Evolutionary conservation across 2,113 vertebrate genomes (phyloP), one percentile per base, ranked within the genome.

Genomic region (Brienomyrus brachyistius): DNA sequence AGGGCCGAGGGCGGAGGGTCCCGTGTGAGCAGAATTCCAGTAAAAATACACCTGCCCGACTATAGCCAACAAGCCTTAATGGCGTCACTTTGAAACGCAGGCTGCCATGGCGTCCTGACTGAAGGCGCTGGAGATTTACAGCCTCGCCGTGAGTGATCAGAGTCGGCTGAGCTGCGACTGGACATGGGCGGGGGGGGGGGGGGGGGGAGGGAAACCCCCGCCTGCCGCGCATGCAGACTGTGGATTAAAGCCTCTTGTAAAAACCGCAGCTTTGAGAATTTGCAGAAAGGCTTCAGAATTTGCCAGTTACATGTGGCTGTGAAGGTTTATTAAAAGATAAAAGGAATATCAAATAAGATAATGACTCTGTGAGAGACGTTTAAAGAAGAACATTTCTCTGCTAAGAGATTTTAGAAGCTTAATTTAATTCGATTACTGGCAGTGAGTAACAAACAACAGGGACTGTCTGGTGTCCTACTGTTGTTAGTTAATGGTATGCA

Each of bases 11-110:
- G 45, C n/a, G 0, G 84, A 27, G 48, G 27, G 48, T 2, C 85
- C 48, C n/a, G 1, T 54, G 50, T 8, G 31, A 27, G 85, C 17
- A 10, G 27, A 19, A 15, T 19, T 17, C 51, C 85, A 56, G 15
- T 87, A 87, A 52, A 54, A 87, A 54, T 54, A 54, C 85, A 87
- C 85, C 85, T 87, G 85, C 51, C 50, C 27, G 15, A 27, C 11
- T 43, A 10, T 1, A 21, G 74, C 15, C 51, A 13, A 48, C 31
- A 1, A 35, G 27, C 19, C 85, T n/a, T 31, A 54, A 87, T 54
- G 85, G 85, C 51, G 31, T 52, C 85, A 87, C 50, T 54, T 54
- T 56, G 50, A 52, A 56, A 31, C 51, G 13, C 3, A 7, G n/a
- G 0, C 48, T 51, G 50, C 51, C 51, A 13, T 8, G 51, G 19